These are phyloP conservation scores for Andrena cerasifolii DNA, from an alignment of 1,140 invertebrate genomes.

Conservation along the genomic window DNA sequence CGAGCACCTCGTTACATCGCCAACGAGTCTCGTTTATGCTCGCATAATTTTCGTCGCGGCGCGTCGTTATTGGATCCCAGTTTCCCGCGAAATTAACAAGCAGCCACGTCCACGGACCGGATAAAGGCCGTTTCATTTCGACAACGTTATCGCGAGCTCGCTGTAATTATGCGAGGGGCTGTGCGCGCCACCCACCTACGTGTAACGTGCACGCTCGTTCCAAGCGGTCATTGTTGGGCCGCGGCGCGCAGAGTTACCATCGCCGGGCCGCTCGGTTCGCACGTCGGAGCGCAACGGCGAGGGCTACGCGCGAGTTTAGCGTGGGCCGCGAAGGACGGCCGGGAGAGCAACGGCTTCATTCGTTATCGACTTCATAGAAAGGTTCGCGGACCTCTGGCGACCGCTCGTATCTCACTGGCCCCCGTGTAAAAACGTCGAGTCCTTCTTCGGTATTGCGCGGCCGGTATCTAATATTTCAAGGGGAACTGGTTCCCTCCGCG, in stretches of 20 bases:
- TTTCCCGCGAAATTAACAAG: constrained; percentile 16
- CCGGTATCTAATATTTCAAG: constrained; percentile 26
- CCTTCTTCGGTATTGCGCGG: constrained; percentile 12
- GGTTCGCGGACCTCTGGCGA: not conserved
- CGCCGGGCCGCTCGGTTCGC: not conserved
- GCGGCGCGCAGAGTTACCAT: constrained; percentile 13
- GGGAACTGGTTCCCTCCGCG: constrained; percentile 21
- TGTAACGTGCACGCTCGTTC: constrained; percentile 1
- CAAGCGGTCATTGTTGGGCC: constrained; percentile 12
- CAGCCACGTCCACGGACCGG: not conserved
- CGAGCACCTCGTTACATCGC: not conserved
- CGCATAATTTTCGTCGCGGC: not conserved
- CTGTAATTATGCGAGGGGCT: constrained; percentile 18
- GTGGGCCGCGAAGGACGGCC: constrained; percentile 53
- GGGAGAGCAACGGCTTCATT: constrained; percentile 49
- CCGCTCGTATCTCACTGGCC: constrained; percentile 7
- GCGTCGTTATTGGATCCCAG: constrained; percentile 8
- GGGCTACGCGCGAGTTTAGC: not conserved
- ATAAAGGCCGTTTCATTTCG: constrained; percentile 11
- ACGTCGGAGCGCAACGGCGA: not conserved
- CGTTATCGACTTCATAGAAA: constrained; percentile 47
- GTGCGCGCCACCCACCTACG: constrained; percentile 10
- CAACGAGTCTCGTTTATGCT: not conserved
- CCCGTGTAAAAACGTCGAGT: constrained; percentile 6
- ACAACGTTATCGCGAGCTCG: constrained; percentile 17